Conservation (phyloP, 2,888 invertebrate genomes). For the Drosophila subsilvestris region DNA sequence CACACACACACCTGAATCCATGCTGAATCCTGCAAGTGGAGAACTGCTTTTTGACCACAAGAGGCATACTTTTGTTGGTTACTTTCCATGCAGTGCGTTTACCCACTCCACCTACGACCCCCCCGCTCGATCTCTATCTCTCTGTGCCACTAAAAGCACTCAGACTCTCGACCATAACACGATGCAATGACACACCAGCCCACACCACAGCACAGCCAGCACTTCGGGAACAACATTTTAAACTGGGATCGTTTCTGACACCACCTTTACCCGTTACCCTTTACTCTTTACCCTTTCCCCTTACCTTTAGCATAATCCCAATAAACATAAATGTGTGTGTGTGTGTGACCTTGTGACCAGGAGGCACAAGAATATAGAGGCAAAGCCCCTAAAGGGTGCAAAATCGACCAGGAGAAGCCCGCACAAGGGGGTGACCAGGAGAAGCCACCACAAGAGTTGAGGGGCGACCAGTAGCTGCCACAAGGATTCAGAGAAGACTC, state of each 20-base stretch:
- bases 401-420: neutral
- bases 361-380: neutral
- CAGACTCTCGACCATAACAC: slow-evolving; percentile 42
- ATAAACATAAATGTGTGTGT: slow-evolving; percentile 46
- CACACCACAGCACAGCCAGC: neutral
- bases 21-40: slow-evolving; percentile 4
- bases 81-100: slow-evolving; percentile 59
- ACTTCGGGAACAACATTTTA: slow-evolving; percentile 48
- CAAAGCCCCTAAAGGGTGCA: neutral
- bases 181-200: slow-evolving; percentile 5
- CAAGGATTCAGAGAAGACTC: neutral
- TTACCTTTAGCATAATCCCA: slow-evolving; percentile 45
- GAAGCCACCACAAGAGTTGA: neutral
- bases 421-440: neutral
- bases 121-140: neutral
- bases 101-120: slow-evolving; percentile 1
- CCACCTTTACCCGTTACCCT: neutral
- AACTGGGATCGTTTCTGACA: slow-evolving; percentile 46
- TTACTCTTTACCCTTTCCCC: neutral
- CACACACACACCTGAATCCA: slow-evolving; percentile 5
- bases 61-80: slow-evolving; percentile 75
- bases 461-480: neutral
- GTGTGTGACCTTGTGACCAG: slow-evolving; percentile 62
- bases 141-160: slow-evolving; percentile 66
- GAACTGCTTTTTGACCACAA: slow-evolving; percentile 69